Evolutionary conservation across 2,113 vertebrate genomes (phyloP).

Genomic region (Ictalurus furcatus): DNA sequence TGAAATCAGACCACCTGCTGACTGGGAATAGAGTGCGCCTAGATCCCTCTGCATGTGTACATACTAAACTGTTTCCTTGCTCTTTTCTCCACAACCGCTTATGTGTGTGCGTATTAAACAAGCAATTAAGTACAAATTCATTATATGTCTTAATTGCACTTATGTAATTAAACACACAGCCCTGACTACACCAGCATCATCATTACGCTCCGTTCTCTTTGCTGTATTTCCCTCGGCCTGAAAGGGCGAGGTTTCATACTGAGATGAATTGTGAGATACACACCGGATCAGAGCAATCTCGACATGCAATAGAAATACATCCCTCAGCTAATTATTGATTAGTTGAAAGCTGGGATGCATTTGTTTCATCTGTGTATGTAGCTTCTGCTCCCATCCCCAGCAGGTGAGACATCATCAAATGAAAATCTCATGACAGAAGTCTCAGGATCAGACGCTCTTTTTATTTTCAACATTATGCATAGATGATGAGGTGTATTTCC

Average conservation of each 20-base stretch:
- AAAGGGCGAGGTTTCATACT: conserved; percentile 56
- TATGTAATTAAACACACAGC: conserved; percentile 43
- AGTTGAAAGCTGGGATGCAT: conserved; percentile 45
- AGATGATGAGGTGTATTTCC: conserved; percentile 8
- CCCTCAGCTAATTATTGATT: conserved; percentile 67
- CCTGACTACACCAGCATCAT: conserved; percentile 33
- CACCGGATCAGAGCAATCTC: conserved; percentile 63
- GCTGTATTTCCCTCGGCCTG: conserved; percentile 23
- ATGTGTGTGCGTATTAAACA: background rate
- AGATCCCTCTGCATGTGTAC: conserved; percentile 17
- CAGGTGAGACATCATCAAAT: conserved; percentile 41
- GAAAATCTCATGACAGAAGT: conserved; percentile 10
- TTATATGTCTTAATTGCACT: conserved; percentile 45
- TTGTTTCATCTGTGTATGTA: conserved; percentile 44
- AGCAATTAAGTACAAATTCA: conserved; percentile 42
- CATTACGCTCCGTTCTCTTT: conserved; percentile 12
- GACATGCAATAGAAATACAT: conserved; percentile 56
- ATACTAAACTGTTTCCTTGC: conserved; percentile 14
- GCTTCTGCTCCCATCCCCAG: conserved; percentile 19
- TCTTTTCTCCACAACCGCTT: background rate
- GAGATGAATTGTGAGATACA: conserved; percentile 55
- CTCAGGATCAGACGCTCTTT: conserved; percentile 29
- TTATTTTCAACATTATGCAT: conserved; percentile 22
- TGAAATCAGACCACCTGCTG: conserved; percentile 34
- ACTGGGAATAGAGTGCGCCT: conserved; percentile 9